Evolutionary conservation across 1,140 invertebrate species (phyloP).

Genomic region (Brachionus asplanchnoidis): DNA sequence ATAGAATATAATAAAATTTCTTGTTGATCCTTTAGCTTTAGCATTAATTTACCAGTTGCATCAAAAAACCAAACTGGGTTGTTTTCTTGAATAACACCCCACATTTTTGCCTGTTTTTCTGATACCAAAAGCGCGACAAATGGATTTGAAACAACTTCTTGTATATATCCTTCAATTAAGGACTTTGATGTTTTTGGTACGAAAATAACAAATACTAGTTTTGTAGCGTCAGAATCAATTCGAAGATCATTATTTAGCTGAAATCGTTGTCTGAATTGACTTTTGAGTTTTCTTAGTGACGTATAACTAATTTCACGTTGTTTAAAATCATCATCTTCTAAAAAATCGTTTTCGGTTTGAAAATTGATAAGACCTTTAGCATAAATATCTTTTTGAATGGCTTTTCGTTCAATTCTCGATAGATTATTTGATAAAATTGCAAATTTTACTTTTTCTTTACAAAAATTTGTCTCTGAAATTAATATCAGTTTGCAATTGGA

Average conservation of each 20-base stretch:
- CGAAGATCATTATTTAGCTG: too few species aligned
- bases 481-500: neutral
- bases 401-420: neutral
- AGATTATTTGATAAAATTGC: neutral
- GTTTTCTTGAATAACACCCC: too few species aligned
- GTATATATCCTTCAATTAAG: neutral
- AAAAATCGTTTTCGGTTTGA: too few species aligned
- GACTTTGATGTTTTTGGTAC: neutral
- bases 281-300: too few species aligned
- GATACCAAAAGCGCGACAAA: neutral
- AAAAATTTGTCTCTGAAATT: neutral
- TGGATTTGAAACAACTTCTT: neutral
- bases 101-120: neutral
- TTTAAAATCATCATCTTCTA: too few species aligned
- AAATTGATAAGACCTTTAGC: neutral
- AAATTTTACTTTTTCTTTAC: neutral
- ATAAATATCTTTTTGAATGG: neutral
- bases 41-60: neutral
- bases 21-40: neutral
- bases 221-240: too few species aligned
- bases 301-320: too few species aligned
- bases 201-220: too few species aligned
- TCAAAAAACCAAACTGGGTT: neutral
- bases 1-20: conserved; percentile 2
- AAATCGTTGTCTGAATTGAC: too few species aligned